These are phyloP conservation scores for Campylorhamphus procurvoides DNA, from an alignment of 2,113 vertebrate species.

Conservation along the genomic window DNA sequence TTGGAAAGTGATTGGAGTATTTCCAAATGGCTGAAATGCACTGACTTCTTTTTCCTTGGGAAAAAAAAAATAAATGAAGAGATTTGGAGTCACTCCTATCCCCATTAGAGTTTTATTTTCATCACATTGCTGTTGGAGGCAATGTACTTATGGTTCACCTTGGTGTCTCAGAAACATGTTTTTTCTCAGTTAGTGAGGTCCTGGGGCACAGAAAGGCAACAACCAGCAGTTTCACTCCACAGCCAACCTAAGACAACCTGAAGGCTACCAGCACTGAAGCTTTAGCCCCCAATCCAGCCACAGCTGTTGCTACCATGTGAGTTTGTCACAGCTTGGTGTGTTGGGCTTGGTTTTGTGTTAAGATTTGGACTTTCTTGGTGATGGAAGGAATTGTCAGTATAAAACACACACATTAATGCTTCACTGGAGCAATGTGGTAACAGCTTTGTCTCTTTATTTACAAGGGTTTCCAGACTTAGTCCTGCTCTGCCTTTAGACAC, in stretches of 20 bases:
- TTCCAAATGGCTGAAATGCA: not conserved
- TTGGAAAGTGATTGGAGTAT: not conserved
- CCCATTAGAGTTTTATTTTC: not conserved
- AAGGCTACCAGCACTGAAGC: not conserved
- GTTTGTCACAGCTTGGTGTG: not conserved
- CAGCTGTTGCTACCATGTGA: not conserved
- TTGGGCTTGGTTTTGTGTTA: not conserved
- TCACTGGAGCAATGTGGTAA: not conserved
- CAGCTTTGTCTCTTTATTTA: not conserved
- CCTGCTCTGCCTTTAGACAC: not conserved
- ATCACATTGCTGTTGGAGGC: not conserved
- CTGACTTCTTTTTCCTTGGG: not conserved
- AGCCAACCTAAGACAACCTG: not conserved
- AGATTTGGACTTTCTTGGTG: not conserved
- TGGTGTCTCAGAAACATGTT: not conserved
- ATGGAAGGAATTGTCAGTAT: not conserved
- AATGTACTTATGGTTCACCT: not conserved
- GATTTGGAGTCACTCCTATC: not conserved
- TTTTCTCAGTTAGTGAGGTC: not conserved
- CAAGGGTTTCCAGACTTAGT: not conserved
- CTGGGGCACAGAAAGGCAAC: not conserved
- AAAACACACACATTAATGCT: not conserved
- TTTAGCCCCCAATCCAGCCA: not conserved
- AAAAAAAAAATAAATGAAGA: not conserved
- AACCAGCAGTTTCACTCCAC: not conserved